Conservation (phyloP, 2,113 vertebrate genomes). For the Petaurus breviceps region DNA sequence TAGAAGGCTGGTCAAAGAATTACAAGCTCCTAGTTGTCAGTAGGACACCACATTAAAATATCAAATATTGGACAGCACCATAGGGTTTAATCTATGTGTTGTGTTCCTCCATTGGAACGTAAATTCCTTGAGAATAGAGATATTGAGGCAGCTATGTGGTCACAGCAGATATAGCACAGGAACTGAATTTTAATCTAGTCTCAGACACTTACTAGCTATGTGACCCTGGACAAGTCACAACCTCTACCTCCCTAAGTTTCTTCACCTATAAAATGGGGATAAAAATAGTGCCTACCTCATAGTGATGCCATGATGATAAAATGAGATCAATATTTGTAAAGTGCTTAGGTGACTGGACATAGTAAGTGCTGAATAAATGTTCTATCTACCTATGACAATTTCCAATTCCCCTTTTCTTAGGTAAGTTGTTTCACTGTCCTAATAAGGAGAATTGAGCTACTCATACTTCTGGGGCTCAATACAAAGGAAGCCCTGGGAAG, state of each 20-base stretch:
- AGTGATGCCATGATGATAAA: background rate
- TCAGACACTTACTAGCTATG: background rate
- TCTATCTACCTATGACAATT: background rate
- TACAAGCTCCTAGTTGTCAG: background rate
- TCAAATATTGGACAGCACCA: background rate
- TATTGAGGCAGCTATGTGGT: background rate
- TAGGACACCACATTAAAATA: background rate
- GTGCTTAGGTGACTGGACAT: background rate
- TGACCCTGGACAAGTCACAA: no score
- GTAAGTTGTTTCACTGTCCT: no score
- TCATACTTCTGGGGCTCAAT: background rate
- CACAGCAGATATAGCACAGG: background rate
- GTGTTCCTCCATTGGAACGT: background rate
- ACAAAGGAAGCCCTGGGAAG: background rate
- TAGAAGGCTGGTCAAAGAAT: background rate
- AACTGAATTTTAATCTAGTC: background rate
- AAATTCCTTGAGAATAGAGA: background rate
- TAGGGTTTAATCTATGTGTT: background rate
- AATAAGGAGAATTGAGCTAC: fast-evolving
- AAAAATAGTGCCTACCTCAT: no score
- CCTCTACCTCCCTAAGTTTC: no score
- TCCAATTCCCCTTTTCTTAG: background rate
- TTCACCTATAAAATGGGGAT: no score
- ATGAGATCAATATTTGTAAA: background rate
- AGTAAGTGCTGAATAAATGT: background rate